phyloP scores from a whole-genome alignment of 2,888 invertebrate species.

The Cyclophora albipunctata region DNA sequence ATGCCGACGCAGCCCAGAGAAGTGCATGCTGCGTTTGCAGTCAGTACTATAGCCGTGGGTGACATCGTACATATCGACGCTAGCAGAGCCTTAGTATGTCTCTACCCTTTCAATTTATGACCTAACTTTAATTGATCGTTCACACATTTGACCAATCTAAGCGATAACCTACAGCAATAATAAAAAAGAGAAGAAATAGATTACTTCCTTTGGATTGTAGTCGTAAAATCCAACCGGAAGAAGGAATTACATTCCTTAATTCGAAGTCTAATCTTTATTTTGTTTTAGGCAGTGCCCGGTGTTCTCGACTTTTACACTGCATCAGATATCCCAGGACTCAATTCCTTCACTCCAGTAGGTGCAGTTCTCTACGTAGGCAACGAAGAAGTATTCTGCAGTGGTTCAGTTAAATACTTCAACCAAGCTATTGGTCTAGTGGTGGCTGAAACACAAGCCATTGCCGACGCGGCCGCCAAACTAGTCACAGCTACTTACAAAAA shows the following conservation, averaged over 20 bases:
- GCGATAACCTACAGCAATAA: too few species aligned
- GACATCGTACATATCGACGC: conserved; percentile 75
- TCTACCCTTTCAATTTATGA: neutral
- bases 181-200: too few species aligned
- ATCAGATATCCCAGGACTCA: conserved; percentile 79
- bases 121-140: too few species aligned
- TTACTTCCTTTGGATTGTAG: too few species aligned
- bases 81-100: conserved; percentile 75
- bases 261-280: too few species aligned
- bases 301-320: conserved; percentile 78
- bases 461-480: conserved; percentile 70
- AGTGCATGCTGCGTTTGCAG: conserved; percentile 79
- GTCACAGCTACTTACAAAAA: conserved; percentile 73
- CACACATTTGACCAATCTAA: too few species aligned
- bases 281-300: conserved; percentile 70
- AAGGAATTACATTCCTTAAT: too few species aligned
- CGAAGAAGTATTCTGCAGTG: conserved; percentile 62
- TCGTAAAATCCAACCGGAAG: too few species aligned
- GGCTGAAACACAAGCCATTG: conserved; percentile 70
- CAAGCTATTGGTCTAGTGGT: conserved; percentile 67
- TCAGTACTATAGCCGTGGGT: conserved; percentile 66
- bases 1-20: conserved; percentile 75
- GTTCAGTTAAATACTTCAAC: conserved; percentile 40
- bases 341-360: conserved; percentile 55
- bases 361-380: conserved; percentile 16